Conservation (phyloP, 2,113 vertebrate genomes). For the Tetraodon nigroviridis region DNA sequence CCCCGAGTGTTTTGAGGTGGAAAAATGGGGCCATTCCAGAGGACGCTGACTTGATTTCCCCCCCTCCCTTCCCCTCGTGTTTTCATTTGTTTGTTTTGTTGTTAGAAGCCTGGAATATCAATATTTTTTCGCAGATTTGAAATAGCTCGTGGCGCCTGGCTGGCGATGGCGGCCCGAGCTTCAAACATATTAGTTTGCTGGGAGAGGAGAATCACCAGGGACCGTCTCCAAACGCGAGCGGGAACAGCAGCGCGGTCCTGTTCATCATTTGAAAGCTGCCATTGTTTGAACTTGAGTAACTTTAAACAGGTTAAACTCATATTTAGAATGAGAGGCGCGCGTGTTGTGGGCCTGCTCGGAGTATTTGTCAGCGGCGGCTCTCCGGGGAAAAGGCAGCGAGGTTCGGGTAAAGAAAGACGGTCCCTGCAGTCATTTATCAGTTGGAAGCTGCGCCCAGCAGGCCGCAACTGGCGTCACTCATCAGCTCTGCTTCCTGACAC, state of each 20-base stretch:
- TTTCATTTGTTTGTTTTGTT: slow-evolving; percentile 61
- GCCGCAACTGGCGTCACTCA: slow-evolving; percentile 53
- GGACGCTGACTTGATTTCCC: slow-evolving; percentile 42
- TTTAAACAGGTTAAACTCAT: slow-evolving; percentile 69
- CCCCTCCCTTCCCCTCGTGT: not conserved
- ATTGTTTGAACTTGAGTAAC: slow-evolving; percentile 64
- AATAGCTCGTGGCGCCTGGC: slow-evolving; percentile 70
- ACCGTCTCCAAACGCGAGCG: slow-evolving; percentile 57
- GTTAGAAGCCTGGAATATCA: slow-evolving; percentile 73
- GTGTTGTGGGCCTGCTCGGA: slow-evolving; percentile 41
- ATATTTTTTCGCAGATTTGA: slow-evolving; percentile 66
- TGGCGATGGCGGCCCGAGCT: slow-evolving; percentile 67
- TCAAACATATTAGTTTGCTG: slow-evolving; percentile 75
- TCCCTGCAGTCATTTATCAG: slow-evolving; percentile 61
- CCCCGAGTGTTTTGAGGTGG: slow-evolving; percentile 35
- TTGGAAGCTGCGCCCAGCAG: slow-evolving; percentile 50
- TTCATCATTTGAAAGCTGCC: slow-evolving; percentile 64
- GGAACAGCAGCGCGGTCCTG: slow-evolving; percentile 51
- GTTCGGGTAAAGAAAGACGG: slow-evolving; percentile 36
- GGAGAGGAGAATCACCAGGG: slow-evolving; percentile 63
- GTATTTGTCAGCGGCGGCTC: slow-evolving; percentile 53
- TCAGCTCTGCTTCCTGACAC: slow-evolving; percentile 38
- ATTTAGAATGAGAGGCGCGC: slow-evolving; percentile 54
- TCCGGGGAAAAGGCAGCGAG: slow-evolving; percentile 39
- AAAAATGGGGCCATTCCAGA: slow-evolving; percentile 60